Base-by-base conservation (phyloP, 2,888 invertebrate species). In the Lepeophtheirus nordmannii region DNA sequence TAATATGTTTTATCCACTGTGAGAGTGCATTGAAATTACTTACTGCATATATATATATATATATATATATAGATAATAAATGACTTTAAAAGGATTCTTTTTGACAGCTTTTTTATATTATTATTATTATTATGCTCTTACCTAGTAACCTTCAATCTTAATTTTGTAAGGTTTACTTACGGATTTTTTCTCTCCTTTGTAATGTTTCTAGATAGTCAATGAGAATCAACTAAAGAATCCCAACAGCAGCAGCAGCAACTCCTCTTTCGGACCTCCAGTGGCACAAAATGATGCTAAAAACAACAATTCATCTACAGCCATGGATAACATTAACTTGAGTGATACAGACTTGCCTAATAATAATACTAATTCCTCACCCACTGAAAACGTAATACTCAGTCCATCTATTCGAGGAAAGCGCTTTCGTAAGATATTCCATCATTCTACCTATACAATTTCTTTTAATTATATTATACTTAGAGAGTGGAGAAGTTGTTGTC, bases 401-500 rank as follows among this genome's bases (percentile, higher is more conserved):
- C 60, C 7, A 11, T 12, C 38, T 23, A 23, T 38, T 10, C 22
- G 60, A 20, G 60, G 60, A 60, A 60, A 60, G 22, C 60, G 39
- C 20, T 60, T 60, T 22, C 37, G 60, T 60, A 60, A 17, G 60
- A 14, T 5, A 23, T 8, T 62, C n/a, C 46, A 5, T 39, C 11
- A 17, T 61, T 23, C 1, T 38, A n/a, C 37, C 3, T n/a, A 14
- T 9, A 12, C n/a, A 38, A 3, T 3, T 58, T 58, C 5, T 14
- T 8, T 3, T 30, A 14, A 7, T 23, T 58, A 23, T 20, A 1
- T 1, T 30, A n/a, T n/a, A 12, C 1, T 39, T 68, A 88, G 91
- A 85, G 41, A 92, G 92, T 80, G 92, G 92, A 67, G 91, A 92
- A 77, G 85, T 89, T 69, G 87, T 92, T 74, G 91, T 92, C 60